Conservation (phyloP, 2,113 vertebrate genomes). For the Agapornis roseicollis region DNA sequence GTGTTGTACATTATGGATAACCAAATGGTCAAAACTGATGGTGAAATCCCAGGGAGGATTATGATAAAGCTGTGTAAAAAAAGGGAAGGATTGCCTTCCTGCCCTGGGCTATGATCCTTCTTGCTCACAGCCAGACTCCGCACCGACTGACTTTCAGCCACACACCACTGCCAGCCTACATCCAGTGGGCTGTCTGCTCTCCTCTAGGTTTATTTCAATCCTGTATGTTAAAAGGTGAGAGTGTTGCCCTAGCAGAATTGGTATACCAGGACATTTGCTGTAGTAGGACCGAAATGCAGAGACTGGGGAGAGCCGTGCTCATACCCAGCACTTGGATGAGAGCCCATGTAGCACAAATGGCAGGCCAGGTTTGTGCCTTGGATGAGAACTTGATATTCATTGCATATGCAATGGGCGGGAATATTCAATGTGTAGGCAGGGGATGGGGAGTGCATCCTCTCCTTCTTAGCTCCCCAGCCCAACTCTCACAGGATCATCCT, state of each 20-base stretch:
- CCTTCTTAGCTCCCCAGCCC: not conserved
- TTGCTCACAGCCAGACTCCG: not conserved
- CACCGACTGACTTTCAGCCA: not conserved
- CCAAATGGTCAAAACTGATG: not conserved
- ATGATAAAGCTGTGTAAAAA: not conserved
- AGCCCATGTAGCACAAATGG: not conserved
- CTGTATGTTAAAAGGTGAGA: not conserved
- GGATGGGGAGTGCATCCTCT: not conserved
- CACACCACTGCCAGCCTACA: not conserved
- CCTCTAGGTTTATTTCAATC: not conserved
- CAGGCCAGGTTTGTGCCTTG: not conserved
- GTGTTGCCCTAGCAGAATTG: not conserved
- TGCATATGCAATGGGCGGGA: rapidly evolving
- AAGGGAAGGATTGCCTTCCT: not conserved
- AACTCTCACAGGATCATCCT: not conserved
- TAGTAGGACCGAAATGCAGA: not conserved
- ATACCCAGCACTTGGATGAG: not conserved
- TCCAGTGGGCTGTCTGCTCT: not conserved
- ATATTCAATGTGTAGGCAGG: not conserved
- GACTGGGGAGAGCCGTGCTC: not conserved
- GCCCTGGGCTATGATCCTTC: not conserved
- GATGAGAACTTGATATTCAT: not conserved
- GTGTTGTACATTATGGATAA: rapidly evolving
- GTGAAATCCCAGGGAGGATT: not conserved
- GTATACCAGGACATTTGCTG: not conserved